Base-by-base conservation (phyloP, 2,797 vertebrate species). In the Pipistrellus kuhlii region DNA sequence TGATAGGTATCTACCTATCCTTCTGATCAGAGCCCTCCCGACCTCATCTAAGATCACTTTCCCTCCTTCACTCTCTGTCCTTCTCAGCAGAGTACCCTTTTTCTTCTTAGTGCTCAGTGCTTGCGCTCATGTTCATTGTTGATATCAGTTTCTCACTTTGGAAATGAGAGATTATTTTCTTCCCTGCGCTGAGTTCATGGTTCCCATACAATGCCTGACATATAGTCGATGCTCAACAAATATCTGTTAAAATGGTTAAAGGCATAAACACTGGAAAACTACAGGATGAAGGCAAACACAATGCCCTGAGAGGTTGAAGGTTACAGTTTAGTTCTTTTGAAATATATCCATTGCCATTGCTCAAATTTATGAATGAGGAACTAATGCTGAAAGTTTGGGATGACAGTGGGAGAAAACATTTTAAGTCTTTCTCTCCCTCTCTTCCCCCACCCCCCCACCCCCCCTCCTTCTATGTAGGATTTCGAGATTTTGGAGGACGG, bases 401-500 rank as follows among this genome's bases (percentile, higher is more conserved):
- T 8, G 71, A 2, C n/a, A 14, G 17, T 14, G 71, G 62, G 20
- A 75, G 72, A 80, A 30, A 5, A 6, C 7, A 10, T 46, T 59
- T 32, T 38, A 30, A 64, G 73, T 66, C 46, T 48, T 84, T 2
- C 27, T 12, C 5, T 1, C 4, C 20, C 1, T 30, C 30, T 64
- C 14, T 20, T 27, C 85, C 76, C 20, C 75, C 73, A 91, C 2
- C 0, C 0, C 23, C 55, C 55, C 55, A 4, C 23, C 0, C 23
- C 23, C 23, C 53, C 20, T 0, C 23, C 25, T 6, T 84, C 55
- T 6, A 0, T 1, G 44, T 94, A 99, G 99, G 99, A 99, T 96
- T 97, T 99, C 96, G 98, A 99, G 89, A 93, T 99, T 66, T 94
- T 99, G 96, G 98, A 98, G n/a, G 97, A 99, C 27, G 99, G 99